These are phyloP conservation scores for Corydoras sp. DNA, from an alignment of 2,113 vertebrate species.

Conservation along the genomic window DNA sequence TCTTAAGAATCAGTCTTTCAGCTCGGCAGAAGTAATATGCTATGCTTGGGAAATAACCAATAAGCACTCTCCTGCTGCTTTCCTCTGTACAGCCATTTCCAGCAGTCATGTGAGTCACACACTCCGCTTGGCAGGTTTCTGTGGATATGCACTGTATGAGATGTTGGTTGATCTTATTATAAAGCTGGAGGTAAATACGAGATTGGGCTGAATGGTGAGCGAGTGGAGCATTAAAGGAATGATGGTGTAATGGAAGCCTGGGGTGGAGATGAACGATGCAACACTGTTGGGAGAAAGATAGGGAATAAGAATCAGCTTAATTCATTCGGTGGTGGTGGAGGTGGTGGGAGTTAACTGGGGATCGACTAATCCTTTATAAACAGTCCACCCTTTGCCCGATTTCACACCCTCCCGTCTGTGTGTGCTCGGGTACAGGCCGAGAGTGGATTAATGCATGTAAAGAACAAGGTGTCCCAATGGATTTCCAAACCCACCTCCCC, in stretches of 20 bases:
- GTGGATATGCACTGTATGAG: no score
- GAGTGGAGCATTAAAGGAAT: neutral
- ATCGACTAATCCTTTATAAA: conserved; percentile 18
- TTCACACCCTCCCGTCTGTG: conserved; percentile 28
- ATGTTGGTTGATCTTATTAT: neutral
- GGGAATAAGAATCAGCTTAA: neutral
- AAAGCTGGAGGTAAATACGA: no score
- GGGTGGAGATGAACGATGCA: neutral
- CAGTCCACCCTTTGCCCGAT: conserved; percentile 13
- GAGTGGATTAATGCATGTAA: conserved; percentile 15
- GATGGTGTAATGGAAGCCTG: neutral
- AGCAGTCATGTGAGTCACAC: no score
- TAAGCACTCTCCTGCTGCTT: no score
- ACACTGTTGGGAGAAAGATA: neutral
- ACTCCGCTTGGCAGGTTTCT: no score
- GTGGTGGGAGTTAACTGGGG: conserved; percentile 17
- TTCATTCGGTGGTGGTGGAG: conserved; percentile 10
- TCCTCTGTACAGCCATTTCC: no score
- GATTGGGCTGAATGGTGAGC: no score
- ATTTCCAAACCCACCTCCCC: conserved; percentile 11
- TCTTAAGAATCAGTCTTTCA: no score
- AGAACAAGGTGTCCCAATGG: neutral
- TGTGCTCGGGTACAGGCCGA: neutral
- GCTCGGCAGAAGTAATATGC: no score
- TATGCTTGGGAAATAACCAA: no score